Conservation (phyloP, 2,888 invertebrate genomes). For the Meteorus cinctellus region DNA sequence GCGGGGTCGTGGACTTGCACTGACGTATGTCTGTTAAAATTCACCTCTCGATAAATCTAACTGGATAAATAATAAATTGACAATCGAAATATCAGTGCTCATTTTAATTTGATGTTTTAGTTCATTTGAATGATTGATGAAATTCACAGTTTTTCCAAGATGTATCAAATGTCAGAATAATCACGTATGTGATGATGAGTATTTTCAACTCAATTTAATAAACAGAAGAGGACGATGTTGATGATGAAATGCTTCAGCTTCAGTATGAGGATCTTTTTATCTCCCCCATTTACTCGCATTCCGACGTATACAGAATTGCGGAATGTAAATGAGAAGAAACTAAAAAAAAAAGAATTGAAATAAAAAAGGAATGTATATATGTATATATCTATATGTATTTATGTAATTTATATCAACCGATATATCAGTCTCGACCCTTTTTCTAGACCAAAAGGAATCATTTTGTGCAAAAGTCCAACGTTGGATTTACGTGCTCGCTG, state of each 20-base stretch:
- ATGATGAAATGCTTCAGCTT: not conserved
- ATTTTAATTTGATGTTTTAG: not conserved
- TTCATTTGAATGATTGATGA: not conserved
- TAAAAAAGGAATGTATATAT: not conserved
- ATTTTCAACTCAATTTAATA: not conserved
- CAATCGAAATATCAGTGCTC: not conserved
- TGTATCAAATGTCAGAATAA: not conserved
- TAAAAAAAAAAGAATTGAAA: slow-evolving; percentile 12
- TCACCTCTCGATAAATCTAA: not conserved
- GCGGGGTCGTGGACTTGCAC: slow-evolving; percentile 34
- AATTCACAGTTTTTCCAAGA: not conserved
- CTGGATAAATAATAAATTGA: not conserved
- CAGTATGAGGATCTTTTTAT: not conserved
- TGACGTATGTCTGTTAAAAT: slow-evolving; percentile 31
- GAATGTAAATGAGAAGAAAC: slow-evolving; percentile 41
- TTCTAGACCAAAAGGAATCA: slow-evolving; percentile 52
- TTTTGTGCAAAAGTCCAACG: slow-evolving; percentile 51
- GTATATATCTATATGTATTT: slow-evolving; percentile 46
- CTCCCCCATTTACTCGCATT: slow-evolving; percentile 51
- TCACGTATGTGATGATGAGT: no score
- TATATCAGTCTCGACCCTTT: slow-evolving; percentile 55
- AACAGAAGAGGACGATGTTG: not conserved
- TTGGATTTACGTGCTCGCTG: slow-evolving; percentile 47
- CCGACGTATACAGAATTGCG: slow-evolving; percentile 39
- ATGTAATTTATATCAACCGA: slow-evolving; percentile 58